A percentile compares a stretch with the other conserved stretches of the same genome.
Conservation (phyloP, 2,113 vertebrate genomes). For the Corythaeola cristata region DNA sequence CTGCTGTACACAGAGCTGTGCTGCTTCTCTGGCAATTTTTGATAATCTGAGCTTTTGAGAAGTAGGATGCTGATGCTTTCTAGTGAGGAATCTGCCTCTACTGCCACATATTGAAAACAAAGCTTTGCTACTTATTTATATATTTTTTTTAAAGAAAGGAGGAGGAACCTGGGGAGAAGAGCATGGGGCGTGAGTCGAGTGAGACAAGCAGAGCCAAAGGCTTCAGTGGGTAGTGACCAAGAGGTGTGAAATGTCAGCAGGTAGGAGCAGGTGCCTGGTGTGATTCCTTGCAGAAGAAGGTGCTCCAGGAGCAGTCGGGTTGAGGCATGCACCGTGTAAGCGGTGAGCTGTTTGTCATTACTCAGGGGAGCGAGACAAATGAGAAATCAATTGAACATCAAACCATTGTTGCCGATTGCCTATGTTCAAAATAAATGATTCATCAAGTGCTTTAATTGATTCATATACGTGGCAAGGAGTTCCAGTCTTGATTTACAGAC, state of each 20-base stretch:
- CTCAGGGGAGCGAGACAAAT: conserved; percentile 59
- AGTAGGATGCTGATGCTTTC: neutral
- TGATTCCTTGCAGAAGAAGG: conserved; percentile 14
- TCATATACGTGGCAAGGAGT: conserved; percentile 1
- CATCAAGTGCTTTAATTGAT: conserved; percentile 44
- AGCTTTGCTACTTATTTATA: neutral
- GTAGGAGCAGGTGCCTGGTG: neutral
- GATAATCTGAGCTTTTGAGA: neutral
- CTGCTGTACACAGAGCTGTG: neutral
- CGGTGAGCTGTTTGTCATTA: conserved; percentile 6
- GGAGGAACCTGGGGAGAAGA: neutral
- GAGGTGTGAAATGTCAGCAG: neutral
- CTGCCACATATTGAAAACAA: neutral
- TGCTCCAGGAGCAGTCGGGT: neutral
- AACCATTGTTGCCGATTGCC: conserved; percentile 41
- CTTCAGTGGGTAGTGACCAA: neutral
- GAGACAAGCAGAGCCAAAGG: neutral
- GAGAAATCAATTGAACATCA: conserved; percentile 66
- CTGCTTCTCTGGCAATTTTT: neutral
- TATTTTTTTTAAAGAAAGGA: neutral
- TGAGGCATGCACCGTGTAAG: neutral
- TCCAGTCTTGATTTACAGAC: conserved; percentile 32
- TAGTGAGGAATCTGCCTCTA: neutral
- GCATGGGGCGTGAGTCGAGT: neutral
- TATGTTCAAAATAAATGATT: conserved; percentile 54